phyloP scores from a whole-genome alignment of 2,113 vertebrate genomes.

The Hemicordylus capensis region DNA sequence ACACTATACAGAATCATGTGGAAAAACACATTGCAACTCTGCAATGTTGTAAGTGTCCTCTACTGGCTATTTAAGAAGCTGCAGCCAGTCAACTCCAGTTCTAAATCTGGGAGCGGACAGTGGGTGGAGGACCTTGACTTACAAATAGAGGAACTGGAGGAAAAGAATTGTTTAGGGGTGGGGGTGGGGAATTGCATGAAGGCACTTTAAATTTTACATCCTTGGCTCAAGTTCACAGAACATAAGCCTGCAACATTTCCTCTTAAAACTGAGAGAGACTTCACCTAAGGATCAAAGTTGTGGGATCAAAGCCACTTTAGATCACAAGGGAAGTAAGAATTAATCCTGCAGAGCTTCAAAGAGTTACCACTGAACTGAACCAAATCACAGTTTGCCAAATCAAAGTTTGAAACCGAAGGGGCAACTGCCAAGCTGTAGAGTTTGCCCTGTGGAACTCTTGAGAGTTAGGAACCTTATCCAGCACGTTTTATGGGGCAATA shows the following conservation, averaged over 20 bases:
- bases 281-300: not conserved
- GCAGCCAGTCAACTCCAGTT: not conserved
- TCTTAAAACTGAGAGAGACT: not conserved
- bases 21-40: too few relatives aligned
- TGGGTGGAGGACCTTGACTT: too few relatives aligned
- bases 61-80: not conserved
- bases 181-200: not conserved
- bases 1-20: not conserved
- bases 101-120: not conserved
- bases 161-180: not conserved
- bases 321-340: not conserved
- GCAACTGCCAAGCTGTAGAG: not conserved
- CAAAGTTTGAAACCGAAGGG: not conserved
- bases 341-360: not conserved
- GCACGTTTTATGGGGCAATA: not conserved
- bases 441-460: not conserved
- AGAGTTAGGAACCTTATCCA: not conserved
- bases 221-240: not conserved
- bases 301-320: not conserved
- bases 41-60: not conserved
- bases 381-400: not conserved
- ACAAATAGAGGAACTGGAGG: not conserved
- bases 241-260: not conserved
- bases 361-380: not conserved
- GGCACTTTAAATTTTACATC: not conserved